Conservation (phyloP, 2,113 vertebrate species). For the Carassius auratus region DNA sequence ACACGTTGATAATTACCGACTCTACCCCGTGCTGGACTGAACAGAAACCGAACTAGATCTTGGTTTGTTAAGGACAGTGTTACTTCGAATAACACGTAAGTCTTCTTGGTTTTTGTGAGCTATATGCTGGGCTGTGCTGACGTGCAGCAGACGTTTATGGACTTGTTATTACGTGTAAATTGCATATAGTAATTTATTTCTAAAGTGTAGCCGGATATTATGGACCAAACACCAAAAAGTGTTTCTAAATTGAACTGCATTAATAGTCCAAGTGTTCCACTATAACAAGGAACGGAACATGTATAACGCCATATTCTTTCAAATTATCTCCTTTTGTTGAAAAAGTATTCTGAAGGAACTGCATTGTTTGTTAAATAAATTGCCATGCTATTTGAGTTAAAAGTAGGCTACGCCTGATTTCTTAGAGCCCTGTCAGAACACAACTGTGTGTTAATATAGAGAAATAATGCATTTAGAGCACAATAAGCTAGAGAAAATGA, state of each 20-base stretch:
- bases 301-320: constrained; percentile 93
- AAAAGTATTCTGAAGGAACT: constrained; percentile 91
- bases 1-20: not conserved
- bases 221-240: constrained; percentile 96
- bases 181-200: constrained; percentile 99
- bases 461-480: not conserved
- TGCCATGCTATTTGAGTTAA: constrained; percentile 91
- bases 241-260: constrained; percentile 89
- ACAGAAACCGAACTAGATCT: constrained; percentile 67
- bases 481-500: not conserved
- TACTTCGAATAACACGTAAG: constrained; percentile 97
- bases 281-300: constrained; percentile 88
- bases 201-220: constrained; percentile 92
- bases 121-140: constrained; percentile 75
- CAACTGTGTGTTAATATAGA: not conserved
- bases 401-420: constrained; percentile 81
- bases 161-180: constrained; percentile 95
- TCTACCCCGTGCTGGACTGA: constrained; percentile 67
- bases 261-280: constrained; percentile 86
- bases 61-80: constrained; percentile 94
- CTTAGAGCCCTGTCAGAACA: constrained; percentile 59
- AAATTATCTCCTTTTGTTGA: constrained; percentile 86
- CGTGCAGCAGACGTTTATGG: constrained; percentile 81
- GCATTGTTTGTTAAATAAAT: constrained; percentile 99
- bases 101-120: constrained; percentile 83